These are phyloP conservation scores for Ceyx margarethae DNA, from an alignment of 2,113 vertebrate genomes.

Conservation along the genomic window DNA sequence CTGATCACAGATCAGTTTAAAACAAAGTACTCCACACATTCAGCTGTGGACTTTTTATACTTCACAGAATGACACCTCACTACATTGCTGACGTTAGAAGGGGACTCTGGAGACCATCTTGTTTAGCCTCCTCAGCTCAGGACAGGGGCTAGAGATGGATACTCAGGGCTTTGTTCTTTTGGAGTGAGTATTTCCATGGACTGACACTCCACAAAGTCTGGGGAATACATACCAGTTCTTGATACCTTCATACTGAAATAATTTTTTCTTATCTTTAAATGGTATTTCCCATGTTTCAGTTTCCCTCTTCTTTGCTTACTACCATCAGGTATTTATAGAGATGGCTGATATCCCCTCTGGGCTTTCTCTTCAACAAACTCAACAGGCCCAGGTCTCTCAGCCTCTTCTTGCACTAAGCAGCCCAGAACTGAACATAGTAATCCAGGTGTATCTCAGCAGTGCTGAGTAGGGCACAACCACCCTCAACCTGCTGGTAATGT, in stretches of 20 bases:
- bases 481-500: neutral
- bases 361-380: neutral
- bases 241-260: neutral
- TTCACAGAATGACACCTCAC: neutral
- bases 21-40: neutral
- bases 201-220: neutral
- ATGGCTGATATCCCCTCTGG: neutral
- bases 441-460: neutral
- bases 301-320: neutral
- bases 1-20: neutral
- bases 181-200: neutral
- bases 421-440: neutral
- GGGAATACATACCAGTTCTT: fast-evolving
- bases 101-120: neutral
- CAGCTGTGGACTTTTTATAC: neutral
- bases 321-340: neutral
- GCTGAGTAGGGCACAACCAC: neutral
- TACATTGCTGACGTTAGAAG: neutral
- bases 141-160: neutral
- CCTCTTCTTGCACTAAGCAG: neutral
- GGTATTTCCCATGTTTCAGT: too few relatives aligned
- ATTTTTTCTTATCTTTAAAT: too few relatives aligned
- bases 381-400: neutral
- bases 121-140: neutral
- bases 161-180: neutral